Percentiles rank a stretch among this genome's conserved stretches.
These are phyloP conservation scores for Orius insidiosus DNA, from an alignment of 1,140 invertebrate genomes.

Conservation along the genomic window DNA sequence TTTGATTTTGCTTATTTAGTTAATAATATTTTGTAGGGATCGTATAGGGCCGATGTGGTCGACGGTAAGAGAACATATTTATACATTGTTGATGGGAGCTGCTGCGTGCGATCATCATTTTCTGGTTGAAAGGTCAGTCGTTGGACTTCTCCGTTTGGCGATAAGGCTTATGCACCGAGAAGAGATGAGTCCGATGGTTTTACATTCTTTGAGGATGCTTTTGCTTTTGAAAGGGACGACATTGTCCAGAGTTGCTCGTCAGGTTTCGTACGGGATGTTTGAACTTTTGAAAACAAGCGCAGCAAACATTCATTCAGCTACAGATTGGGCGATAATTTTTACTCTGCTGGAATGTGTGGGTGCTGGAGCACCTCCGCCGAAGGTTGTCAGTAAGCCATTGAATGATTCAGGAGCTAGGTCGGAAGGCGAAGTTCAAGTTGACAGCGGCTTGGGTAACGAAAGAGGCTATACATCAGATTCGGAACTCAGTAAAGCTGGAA, in stretches of 20 bases:
- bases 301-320: slow-evolving; percentile 81
- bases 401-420: slow-evolving; percentile 35
- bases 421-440: slow-evolving; percentile 33
- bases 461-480: slow-evolving; percentile 55
- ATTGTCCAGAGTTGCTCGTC: slow-evolving; percentile 50
- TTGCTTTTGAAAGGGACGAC: slow-evolving; percentile 52
- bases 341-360: slow-evolving; percentile 83
- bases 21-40: slow-evolving; percentile 52
- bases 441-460: slow-evolving; percentile 24
- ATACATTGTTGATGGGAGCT: slow-evolving; percentile 55
- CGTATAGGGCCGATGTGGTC: slow-evolving; percentile 73
- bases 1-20: not conserved
- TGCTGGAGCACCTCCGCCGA: slow-evolving; percentile 63
- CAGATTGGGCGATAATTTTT: slow-evolving; percentile 88
- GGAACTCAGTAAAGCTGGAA: slow-evolving; percentile 35
- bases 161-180: slow-evolving; percentile 77
- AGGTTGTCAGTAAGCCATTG: slow-evolving; percentile 23
- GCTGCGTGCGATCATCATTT: slow-evolving; percentile 56
- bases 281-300: slow-evolving; percentile 84
- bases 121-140: slow-evolving; percentile 69
- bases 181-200: slow-evolving; percentile 49
- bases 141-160: slow-evolving; percentile 70
- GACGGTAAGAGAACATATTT: slow-evolving; percentile 61
- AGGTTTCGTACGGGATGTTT: slow-evolving; percentile 77
- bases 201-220: slow-evolving; percentile 50